These are phyloP conservation scores for Spinus olivaceus DNA, from an alignment of 2,797 vertebrate genomes.

Conservation along the genomic window DNA sequence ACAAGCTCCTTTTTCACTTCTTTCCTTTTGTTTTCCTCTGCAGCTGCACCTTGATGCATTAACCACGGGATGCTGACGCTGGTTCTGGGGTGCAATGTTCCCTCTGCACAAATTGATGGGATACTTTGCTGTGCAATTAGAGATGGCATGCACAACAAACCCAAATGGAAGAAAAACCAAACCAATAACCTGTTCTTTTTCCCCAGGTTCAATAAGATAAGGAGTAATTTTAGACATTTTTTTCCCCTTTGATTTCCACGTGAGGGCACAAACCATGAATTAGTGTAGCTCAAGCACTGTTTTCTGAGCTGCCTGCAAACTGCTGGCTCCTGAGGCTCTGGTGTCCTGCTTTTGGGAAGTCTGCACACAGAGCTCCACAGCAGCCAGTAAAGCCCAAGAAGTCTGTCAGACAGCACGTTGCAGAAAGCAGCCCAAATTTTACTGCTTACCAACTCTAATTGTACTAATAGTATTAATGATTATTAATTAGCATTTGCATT, in stretches of 20 bases:
- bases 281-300: neutral
- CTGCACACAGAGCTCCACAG: neutral
- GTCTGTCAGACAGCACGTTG: neutral
- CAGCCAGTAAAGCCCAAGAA: neutral
- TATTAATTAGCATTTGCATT: neutral
- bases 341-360: neutral
- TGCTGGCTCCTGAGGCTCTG: neutral
- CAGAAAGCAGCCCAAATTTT: neutral
- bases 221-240: neutral
- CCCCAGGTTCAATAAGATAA: neutral
- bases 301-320: neutral
- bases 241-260: neutral
- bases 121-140: neutral
- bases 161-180: neutral
- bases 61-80: accelerated
- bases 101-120: accelerated
- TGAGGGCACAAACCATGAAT: neutral
- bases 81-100: neutral
- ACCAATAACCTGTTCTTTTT: neutral
- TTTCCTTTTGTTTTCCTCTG: neutral
- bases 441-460: neutral
- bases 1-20: neutral
- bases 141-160: neutral
- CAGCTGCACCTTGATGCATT: neutral
- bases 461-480: neutral